Conservation (phyloP, 2,797 vertebrate species). For the Tarsius wallacei region DNA sequence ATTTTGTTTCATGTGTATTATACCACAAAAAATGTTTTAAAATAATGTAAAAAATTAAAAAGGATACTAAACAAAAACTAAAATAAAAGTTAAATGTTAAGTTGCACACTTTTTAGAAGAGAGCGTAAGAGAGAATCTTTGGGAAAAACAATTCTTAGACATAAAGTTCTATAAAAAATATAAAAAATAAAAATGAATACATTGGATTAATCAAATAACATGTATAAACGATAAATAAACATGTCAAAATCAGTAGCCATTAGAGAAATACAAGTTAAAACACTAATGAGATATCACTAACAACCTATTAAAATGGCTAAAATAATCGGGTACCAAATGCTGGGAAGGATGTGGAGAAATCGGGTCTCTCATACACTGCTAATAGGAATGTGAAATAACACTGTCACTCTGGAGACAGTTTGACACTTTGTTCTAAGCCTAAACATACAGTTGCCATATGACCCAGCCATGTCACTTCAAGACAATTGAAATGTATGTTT, state of each 20-base stretch:
- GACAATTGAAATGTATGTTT: neutral
- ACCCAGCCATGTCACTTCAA: neutral
- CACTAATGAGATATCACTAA: neutral
- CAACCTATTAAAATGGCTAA: neutral
- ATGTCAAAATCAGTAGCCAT: neutral
- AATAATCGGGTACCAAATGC: neutral
- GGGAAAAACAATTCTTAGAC: neutral
- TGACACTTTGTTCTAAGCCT: neutral
- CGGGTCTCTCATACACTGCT: neutral
- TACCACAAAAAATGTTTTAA: neutral
- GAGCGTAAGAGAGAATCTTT: neutral
- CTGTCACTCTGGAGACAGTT: neutral
- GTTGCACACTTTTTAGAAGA: neutral
- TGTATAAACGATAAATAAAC: neutral
- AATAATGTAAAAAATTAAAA: neutral
- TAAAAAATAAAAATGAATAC: neutral
- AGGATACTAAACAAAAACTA: neutral
- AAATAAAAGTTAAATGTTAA: neutral
- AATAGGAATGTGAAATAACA: neutral
- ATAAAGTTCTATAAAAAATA: neutral
- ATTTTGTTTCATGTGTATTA: neutral
- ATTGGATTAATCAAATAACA: neutral
- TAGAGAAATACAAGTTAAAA: slow-evolving; percentile 6
- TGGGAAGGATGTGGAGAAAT: neutral
- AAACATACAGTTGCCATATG: neutral